Base-by-base conservation (phyloP, 2,113 vertebrate genomes). In the Aepyceros melampus region DNA sequence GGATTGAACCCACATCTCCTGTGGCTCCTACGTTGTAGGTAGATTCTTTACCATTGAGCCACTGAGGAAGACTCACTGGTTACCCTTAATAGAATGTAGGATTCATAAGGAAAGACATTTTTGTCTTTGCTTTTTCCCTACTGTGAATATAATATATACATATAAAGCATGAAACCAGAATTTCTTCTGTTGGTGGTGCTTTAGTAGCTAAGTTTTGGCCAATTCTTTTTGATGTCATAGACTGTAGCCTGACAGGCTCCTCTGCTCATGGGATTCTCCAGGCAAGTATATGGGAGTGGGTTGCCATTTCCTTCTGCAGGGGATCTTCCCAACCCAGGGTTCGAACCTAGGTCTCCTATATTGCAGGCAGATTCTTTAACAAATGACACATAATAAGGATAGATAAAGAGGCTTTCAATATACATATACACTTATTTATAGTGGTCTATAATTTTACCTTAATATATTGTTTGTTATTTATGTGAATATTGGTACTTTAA, bases 1-100 rank as follows among this genome's bases (percentile, higher is more conserved):
- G 67, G n/a, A 40, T 23, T 71, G n/a, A 71, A 71, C 19, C 10
- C 67, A 71, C 19, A 71, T 71, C 10, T 71, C 67, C 67, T 40
- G n/a, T 0, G 0, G n/a, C n/a, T 71, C 19, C 67, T 71, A 40
- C 2, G 0, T 12, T 71, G n/a, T 40, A 71, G n/a, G 67, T 21
- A 2, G 67, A 40, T 21, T 81, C 2, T 33, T 33, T 33, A 51
- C 29, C 17, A 0, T 11, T 40, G n/a, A 40, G 5, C n/a, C 67
- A 71, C 19, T 71, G 67, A 71, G 10, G n/a, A 71, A 71, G 67
- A 36, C n/a, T 4, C n/a, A 23, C 36, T 81, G 43, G 11, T 51
- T 51, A 13, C 31, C 47, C 17, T 81, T 33, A 51, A 51, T 23
- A 81, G 10, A 81, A 81, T n/a, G 78, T 33, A 21, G 47, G 17